Percentiles rank a stretch among this genome's conserved stretches.
phyloP scores from a whole-genome alignment of 2,888 invertebrate species.

The Piscicola geometra region DNA sequence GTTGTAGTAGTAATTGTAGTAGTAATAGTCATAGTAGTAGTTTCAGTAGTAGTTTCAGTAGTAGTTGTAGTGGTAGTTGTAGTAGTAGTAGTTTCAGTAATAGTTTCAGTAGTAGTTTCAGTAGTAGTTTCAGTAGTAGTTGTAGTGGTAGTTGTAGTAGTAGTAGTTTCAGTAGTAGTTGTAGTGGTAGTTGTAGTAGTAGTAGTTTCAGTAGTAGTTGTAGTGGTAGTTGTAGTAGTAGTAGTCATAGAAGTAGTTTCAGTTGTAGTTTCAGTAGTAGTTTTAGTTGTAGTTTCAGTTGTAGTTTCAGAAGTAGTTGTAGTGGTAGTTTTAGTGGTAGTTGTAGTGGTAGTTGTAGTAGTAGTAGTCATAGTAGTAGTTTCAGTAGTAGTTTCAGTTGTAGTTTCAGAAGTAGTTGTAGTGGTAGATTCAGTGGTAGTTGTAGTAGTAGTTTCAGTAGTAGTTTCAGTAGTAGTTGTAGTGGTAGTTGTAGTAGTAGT shows the following conservation, averaged over 20 bases:
- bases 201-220: slow-evolving; percentile 28
- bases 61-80: slow-evolving; percentile 36
- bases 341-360: slow-evolving; percentile 33
- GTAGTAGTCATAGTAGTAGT: slow-evolving; percentile 29
- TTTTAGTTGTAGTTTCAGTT: too few species aligned
- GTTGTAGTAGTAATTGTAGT: slow-evolving; percentile 1
- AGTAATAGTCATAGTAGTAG: slow-evolving; percentile 8
- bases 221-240: neutral
- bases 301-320: slow-evolving; percentile 12
- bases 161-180: neutral
- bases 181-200: slow-evolving; percentile 30
- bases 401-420: slow-evolving; percentile 37
- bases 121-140: slow-evolving; percentile 36
- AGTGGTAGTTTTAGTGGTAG: slow-evolving; percentile 32
- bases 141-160: slow-evolving; percentile 14
- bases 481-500: slow-evolving; percentile 1
- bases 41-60: slow-evolving; percentile 31
- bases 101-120: slow-evolving; percentile 33
- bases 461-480: neutral
- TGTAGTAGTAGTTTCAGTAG: slow-evolving; percentile 41
- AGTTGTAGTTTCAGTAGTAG: too few species aligned
- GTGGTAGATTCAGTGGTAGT: slow-evolving; percentile 12
- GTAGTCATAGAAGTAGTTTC: too few species aligned
- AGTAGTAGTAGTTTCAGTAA: slow-evolving; percentile 37
- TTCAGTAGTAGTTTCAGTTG: slow-evolving; percentile 36